A percentile compares a stretch with the other conserved stretches of the same genome.
These are phyloP conservation scores for Lymantria dispar DNA, from an alignment of 2,888 invertebrate species.

Conservation along the genomic window DNA sequence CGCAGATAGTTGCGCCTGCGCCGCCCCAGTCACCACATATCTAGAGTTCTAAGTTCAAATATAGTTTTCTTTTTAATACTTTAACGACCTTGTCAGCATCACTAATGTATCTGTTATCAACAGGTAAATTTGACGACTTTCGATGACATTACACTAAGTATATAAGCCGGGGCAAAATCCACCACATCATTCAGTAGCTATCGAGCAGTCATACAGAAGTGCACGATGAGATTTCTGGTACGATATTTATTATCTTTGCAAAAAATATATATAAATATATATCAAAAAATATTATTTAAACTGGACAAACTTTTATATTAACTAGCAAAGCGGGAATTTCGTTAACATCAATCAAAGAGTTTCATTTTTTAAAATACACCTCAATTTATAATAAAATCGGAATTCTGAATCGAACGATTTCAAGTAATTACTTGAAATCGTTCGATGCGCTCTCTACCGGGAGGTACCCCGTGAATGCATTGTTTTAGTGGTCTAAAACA, in stretches of 20 bases:
- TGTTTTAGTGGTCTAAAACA: too few relatives aligned
- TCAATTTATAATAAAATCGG: too few relatives aligned
- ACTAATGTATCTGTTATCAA: constrained; percentile 24
- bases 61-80: constrained; percentile 7
- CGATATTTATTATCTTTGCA: constrained; percentile 36
- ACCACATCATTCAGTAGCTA: constrained; percentile 75
- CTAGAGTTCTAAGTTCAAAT: constrained; percentile 2
- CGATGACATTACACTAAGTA: constrained; percentile 57
- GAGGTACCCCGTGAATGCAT: too few relatives aligned
- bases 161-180: constrained; percentile 58
- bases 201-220: constrained; percentile 78
- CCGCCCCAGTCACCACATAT: too few relatives aligned
- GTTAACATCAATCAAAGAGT: too few relatives aligned
- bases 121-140: constrained; percentile 52
- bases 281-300: constrained; percentile 9
- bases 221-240: constrained; percentile 81
- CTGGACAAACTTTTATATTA: too few relatives aligned
- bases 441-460: too few relatives aligned
- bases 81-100: constrained; percentile 34
- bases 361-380: too few relatives aligned
- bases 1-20: too few relatives aligned
- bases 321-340: too few relatives aligned
- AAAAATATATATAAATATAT: neutral
- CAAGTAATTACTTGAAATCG: too few relatives aligned
- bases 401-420: too few relatives aligned